Evolutionary conservation across 2,113 vertebrate species (phyloP).

Genomic region (Leptobrachium ailaonicum): DNA sequence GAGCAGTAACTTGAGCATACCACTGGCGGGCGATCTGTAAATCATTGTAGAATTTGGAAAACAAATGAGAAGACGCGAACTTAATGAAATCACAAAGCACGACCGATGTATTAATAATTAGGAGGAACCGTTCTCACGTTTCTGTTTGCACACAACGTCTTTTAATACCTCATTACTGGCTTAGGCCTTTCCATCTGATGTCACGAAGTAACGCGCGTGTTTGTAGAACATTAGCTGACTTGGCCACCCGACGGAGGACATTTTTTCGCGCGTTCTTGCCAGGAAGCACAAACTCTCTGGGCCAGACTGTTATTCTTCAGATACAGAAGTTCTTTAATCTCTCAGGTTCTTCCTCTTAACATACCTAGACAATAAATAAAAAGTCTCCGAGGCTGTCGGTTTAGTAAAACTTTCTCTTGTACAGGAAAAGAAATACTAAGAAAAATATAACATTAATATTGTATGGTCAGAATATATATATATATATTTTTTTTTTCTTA

Average conservation of each 20-base stretch:
- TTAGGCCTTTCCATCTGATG: not conserved
- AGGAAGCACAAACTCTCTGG: not conserved
- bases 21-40: too few relatives aligned
- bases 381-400: not conserved
- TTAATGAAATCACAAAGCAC: too few relatives aligned
- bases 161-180: not conserved
- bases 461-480: not conserved
- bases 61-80: too few relatives aligned
- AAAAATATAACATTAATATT: not conserved
- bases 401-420: not conserved
- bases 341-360: not conserved
- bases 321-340: not conserved
- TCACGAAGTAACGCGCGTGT: not conserved
- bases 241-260: not conserved
- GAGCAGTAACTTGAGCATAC: too few relatives aligned
- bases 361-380: not conserved
- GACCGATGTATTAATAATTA: too few relatives aligned
- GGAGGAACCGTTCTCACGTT: too few relatives aligned
- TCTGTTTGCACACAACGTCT: too few relatives aligned
- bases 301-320: not conserved
- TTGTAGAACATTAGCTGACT: not conserved
- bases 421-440: not conserved
- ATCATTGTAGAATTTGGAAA: too few relatives aligned
- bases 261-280: not conserved
- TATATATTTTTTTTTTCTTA: too few relatives aligned